Base-by-base conservation (phyloP, 2,113 vertebrate genomes). In the Lanius collurio region DNA sequence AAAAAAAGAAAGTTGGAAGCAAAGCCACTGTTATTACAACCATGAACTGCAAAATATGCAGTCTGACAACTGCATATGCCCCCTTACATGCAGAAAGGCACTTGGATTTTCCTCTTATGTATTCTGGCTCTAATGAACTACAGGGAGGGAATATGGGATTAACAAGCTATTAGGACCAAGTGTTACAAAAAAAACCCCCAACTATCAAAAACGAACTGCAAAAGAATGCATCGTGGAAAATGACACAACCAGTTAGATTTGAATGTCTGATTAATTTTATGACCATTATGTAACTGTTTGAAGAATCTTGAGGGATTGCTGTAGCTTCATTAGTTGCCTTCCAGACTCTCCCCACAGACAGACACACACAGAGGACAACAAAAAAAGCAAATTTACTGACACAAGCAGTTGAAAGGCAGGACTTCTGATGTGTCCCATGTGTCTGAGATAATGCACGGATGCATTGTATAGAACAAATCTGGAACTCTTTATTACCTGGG, bases 351-450 rank as follows among this genome's bases (percentile, higher is more conserved):
- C 83, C 76, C 69, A 63, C 24, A 70, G 68, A 88, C 83, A 86
- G 39, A 91, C 44, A 83, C 35, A 83, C 65, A 95, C 47, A 79
- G 71, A 88, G 41, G 52, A 93, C 92, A 65, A 89, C 68, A 89
- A 80, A 47, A 94, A 96, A 92, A 76, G 86, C 86, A 92, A 30
- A 84, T 83, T 74, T 92, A 83, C 73, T 87, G 88, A 67, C 76
- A 89, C 19, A 42, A 76, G 70, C 44, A 83, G 49, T 30, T 49
- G 37, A 64, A 65, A 62, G 20, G 18, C 67, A 77, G 47, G 1
- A 15, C 4, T 80, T 93, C 39, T 50, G 42, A 81, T 59, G 60
- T n/a, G 86, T 52, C 74, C 63, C 53, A 28, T 16, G 65, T 59
- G 65, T 47, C 82, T 84, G 78, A 84, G 27, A 33, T 3, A 67